Evolutionary conservation across 2,113 vertebrate species (phyloP).

Genomic region (Nothobranchius kuhntae): DNA sequence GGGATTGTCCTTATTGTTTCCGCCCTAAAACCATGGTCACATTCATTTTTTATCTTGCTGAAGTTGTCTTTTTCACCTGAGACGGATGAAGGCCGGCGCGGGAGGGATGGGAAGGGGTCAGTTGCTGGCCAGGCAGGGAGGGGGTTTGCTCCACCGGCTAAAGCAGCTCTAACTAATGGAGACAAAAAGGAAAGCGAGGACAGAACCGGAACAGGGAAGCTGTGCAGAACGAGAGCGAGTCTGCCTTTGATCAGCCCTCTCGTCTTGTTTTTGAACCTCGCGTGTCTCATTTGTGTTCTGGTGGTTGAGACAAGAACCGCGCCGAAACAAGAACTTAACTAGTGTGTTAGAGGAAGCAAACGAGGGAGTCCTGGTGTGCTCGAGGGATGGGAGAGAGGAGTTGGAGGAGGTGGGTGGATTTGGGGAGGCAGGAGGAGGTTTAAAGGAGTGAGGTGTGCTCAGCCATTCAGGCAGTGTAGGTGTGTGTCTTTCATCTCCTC

Average conservation of each 20-base stretch:
- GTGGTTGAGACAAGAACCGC: constrained; percentile 27
- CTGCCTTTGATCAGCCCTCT: constrained; percentile 65
- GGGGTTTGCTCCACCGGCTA: constrained; percentile 35
- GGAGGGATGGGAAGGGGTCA: constrained; percentile 1
- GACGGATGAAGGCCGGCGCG: constrained; percentile 51
- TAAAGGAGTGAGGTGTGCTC: constrained; percentile 35
- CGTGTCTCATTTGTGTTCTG: constrained; percentile 41
- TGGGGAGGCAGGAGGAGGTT: neutral
- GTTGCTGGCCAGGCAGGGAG: constrained; percentile 1
- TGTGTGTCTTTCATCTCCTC: constrained; percentile 65
- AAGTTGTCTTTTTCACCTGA: constrained; percentile 52
- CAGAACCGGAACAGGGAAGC: constrained; percentile 30
- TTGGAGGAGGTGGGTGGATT: constrained; percentile 18
- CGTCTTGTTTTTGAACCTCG: constrained; percentile 32
- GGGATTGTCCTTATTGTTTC: constrained; percentile 52
- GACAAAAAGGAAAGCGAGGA: constrained; percentile 46
- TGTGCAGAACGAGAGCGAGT: constrained; percentile 5
- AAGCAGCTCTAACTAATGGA: constrained; percentile 57
- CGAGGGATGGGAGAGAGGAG: constrained; percentile 34
- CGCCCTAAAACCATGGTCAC: constrained; percentile 21
- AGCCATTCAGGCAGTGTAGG: constrained; percentile 59
- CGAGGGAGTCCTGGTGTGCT: constrained; percentile 43
- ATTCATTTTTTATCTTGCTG: constrained; percentile 52
- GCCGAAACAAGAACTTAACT: constrained; percentile 45
- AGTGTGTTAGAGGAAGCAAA: constrained; percentile 21